phyloP scores from a whole-genome alignment of 1,140 invertebrate genomes.

The Pentalonia nigronervosa region DNA sequence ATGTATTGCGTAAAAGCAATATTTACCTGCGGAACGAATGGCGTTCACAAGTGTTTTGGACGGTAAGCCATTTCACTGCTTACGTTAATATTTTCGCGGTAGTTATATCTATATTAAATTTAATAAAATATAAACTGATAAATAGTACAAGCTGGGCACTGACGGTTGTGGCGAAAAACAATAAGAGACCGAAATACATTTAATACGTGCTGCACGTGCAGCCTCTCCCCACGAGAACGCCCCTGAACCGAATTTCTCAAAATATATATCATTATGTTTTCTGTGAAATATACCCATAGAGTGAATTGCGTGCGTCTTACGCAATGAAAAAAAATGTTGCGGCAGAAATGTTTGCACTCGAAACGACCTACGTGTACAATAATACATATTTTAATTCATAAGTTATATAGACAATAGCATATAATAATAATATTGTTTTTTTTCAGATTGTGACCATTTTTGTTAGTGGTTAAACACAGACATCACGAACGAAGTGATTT shows the following conservation, averaged over 20 bases:
- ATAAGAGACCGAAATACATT: not conserved
- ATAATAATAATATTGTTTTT: not conserved
- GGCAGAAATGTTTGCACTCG: not conserved
- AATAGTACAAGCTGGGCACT: not conserved
- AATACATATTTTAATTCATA: not conserved
- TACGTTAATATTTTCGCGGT: not conserved
- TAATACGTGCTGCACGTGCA: not conserved
- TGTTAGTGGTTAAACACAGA: not conserved
- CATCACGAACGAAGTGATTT: not conserved
- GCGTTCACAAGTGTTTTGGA: not conserved
- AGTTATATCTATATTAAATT: not conserved
- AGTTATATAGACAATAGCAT: not conserved
- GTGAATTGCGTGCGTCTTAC: not conserved
- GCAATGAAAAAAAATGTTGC: not conserved
- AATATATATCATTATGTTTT: not conserved
- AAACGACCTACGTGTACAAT: not conserved
- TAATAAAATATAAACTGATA: not conserved
- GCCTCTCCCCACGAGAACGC: not conserved
- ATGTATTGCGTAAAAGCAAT: not conserved
- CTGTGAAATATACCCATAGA: not conserved
- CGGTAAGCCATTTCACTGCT: not conserved
- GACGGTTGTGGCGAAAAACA: not conserved
- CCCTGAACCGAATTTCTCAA: constrained; percentile 33
- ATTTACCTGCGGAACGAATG: not conserved
- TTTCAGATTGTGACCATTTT: not conserved